Evolutionary conservation across 2,888 invertebrate species (phyloP).

Genomic region (Alloplasta piceator): DNA sequence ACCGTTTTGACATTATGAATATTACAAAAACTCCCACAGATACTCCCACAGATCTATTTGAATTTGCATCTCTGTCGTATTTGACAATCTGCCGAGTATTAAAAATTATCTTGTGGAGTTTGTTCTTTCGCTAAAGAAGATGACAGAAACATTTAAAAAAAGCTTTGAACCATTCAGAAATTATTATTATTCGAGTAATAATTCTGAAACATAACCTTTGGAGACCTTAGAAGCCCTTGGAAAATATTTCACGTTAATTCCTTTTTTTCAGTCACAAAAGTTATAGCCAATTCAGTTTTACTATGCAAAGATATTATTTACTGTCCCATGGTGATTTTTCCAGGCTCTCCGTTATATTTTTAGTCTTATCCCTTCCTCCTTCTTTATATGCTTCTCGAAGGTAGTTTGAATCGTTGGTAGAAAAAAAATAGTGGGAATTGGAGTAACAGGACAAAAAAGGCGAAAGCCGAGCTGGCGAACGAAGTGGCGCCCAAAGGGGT

Average conservation of each 20-base stretch:
- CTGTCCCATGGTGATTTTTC: conserved; percentile 8
- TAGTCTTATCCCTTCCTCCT: conserved; percentile 25
- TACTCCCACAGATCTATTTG: too few relatives aligned
- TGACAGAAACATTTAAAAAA: too few relatives aligned
- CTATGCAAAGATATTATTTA: conserved; percentile 49
- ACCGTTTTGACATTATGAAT: too few relatives aligned
- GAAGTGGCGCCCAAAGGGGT: conserved; percentile 69
- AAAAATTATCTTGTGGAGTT: too few relatives aligned
- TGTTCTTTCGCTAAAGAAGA: too few relatives aligned
- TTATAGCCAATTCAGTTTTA: conserved; percentile 2
- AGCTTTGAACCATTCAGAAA: too few relatives aligned
- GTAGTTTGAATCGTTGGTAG: too few relatives aligned
- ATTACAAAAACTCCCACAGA: too few relatives aligned
- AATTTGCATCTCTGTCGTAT: too few relatives aligned
- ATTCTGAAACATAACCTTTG: conserved; percentile 13
- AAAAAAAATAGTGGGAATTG: conserved; percentile 10
- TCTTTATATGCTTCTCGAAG: conserved; percentile 21
- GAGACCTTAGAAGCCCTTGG: conserved; percentile 25
- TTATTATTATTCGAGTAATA: conserved; percentile 27
- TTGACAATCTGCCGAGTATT: too few relatives aligned
- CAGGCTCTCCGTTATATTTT: conserved; percentile 46
- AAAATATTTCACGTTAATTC: conserved; percentile 41
- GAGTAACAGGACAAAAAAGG: conserved; percentile 27
- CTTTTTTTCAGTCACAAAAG: conserved; percentile 1
- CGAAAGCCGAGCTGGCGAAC: conserved; percentile 50